Percentiles rank a stretch among this genome's conserved stretches.
Evolutionary conservation across 2,113 vertebrate species (phyloP).

Genomic region (Dromaius novaehollandiae): DNA sequence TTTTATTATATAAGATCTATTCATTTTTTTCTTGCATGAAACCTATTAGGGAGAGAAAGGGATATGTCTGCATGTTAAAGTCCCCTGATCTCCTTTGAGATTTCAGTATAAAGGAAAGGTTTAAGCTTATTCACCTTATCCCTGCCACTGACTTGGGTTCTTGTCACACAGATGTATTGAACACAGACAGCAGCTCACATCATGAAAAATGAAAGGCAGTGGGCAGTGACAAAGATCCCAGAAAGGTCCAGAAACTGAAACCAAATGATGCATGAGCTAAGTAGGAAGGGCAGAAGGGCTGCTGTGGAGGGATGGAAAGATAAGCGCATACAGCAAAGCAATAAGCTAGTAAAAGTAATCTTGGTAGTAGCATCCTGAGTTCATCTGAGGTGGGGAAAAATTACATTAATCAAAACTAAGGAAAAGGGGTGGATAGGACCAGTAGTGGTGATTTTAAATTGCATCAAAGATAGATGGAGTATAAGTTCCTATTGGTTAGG

Average conservation of each 20-base stretch:
- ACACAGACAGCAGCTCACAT: background rate
- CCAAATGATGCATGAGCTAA: background rate
- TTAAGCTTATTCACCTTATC: background rate
- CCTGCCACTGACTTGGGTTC: background rate
- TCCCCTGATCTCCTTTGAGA: background rate
- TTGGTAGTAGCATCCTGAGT: background rate
- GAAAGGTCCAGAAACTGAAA: background rate
- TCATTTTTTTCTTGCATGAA: background rate
- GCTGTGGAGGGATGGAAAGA: background rate
- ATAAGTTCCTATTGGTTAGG: background rate
- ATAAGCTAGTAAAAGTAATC: background rate
- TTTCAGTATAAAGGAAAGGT: background rate
- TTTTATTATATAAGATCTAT: background rate
- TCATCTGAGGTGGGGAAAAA: background rate
- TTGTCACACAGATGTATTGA: background rate
- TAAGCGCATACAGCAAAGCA: background rate
- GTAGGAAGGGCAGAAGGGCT: background rate
- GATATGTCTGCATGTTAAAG: background rate
- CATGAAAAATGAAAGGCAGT: background rate
- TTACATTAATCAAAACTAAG: background rate
- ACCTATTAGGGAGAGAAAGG: background rate
- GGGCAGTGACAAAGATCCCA: background rate
- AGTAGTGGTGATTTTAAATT: background rate
- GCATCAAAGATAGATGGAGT: background rate
- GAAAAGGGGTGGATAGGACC: background rate